Base-by-base conservation (phyloP, 2,888 invertebrate genomes). In the Geotrupes spiniger region DNA sequence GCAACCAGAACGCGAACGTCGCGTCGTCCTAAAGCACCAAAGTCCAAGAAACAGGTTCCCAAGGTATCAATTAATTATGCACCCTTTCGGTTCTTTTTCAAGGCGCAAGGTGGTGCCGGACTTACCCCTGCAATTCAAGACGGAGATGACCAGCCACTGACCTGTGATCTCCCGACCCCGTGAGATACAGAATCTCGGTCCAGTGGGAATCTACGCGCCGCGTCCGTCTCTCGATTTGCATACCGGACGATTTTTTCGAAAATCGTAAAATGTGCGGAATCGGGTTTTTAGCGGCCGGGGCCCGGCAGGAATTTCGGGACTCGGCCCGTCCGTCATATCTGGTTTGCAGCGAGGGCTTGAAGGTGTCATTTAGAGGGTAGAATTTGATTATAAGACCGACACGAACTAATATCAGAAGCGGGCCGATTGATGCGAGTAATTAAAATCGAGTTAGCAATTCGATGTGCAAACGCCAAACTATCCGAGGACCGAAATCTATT, bases 141-240 rank as follows among this genome's bases (percentile, higher is more conserved):
- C 41, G 38, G 36, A 36, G 26, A 25, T 49, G 45, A 42, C 42
- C 46, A 38, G 21, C 42, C 28, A 11, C 15, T 25, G 37, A 46
- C 50, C 50, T 50, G 45, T 50, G 50, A 50, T 50, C 50, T 46
- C 26, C 10, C 17, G 27, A 40, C 40, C 46, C 36, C 40, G 41
- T 41, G 51, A 50, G 46, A 52, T 47, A 36, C 47, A 55, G 55
- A 51, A 38, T 52, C 55, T 38, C 45, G 52, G 51, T 53, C 52
- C 55, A 53, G 49, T 55, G 55, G 55, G 55, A 55, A 55, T 38
- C 29, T 36, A 54, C 47, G 49, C 54, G 44, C n/a, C n/a, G n/a
- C n/a, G n/a, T n/a, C n/a, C n/a, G n/a, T n/a, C n/a, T n/a, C n/a
- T n/a, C n/a, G n/a, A n/a, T n/a, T n/a, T n/a, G n/a, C n/a, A n/a